Evolutionary conservation across 2,888 invertebrate genomes (phyloP).

Genomic region (Drosophila cracens): DNA sequence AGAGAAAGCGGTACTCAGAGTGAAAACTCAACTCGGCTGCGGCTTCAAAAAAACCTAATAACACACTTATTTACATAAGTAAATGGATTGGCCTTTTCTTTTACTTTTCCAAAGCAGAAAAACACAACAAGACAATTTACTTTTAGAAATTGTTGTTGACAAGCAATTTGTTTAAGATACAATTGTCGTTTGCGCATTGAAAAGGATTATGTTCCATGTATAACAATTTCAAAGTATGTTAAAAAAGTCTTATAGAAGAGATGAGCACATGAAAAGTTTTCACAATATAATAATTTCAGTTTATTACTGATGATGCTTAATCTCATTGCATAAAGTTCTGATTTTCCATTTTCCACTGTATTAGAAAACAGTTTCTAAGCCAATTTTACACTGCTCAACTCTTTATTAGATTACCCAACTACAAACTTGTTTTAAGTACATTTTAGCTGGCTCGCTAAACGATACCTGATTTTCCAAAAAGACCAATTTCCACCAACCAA

Average conservation of each 20-base stretch:
- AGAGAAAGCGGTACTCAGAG: not conserved
- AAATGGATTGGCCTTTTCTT: constrained; percentile 25
- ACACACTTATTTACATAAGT: constrained; percentile 23
- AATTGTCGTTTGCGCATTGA: not conserved
- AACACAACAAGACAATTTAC: not conserved
- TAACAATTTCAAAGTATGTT: not conserved
- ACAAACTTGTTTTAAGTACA: constrained; percentile 17
- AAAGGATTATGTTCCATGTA: not conserved
- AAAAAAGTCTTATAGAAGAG: not conserved
- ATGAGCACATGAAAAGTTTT: not conserved
- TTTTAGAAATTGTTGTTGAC: constrained; percentile 2
- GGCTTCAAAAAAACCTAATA: constrained; percentile 14
- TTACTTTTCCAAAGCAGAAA: not conserved
- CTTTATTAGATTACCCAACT: constrained; percentile 18
- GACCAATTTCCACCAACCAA: not conserved
- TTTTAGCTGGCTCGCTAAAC: constrained; percentile 13
- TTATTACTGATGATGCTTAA: not conserved
- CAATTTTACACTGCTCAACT: not conserved
- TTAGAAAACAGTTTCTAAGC: constrained; percentile 2
- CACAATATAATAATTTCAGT: not conserved
- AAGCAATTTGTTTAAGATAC: not conserved
- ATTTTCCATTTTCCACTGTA: not conserved
- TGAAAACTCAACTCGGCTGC: constrained; percentile 5
- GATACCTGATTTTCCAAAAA: constrained; percentile 17
- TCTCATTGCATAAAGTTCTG: not conserved